Percentiles rank a stretch among this genome's conserved stretches.
Conservation (phyloP, 2,797 vertebrate genomes). For the Linurgus olivaceus region DNA sequence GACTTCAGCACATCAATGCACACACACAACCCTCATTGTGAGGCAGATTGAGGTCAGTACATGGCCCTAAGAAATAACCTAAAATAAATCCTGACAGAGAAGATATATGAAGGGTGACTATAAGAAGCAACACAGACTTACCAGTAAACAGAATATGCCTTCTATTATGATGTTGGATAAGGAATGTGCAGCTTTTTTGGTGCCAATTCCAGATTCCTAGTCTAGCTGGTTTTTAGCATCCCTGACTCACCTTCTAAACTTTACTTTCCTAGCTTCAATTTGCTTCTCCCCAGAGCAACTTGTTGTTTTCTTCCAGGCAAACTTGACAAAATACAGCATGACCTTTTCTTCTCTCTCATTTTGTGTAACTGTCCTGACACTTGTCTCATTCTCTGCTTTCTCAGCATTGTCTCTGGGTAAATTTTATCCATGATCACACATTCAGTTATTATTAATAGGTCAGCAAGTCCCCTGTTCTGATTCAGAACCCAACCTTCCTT, state of each 20-base stretch:
- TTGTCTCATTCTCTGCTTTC: not conserved
- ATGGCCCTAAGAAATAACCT: slow-evolving; percentile 32
- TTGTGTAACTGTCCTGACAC: not conserved
- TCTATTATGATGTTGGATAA: not conserved
- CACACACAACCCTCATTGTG: not conserved
- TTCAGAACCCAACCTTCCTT: not conserved
- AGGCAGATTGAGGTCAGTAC: slow-evolving; percentile 47
- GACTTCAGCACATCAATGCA: not conserved
- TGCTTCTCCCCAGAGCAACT: not conserved
- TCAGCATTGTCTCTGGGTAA: not conserved
- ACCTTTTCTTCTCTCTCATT: not conserved
- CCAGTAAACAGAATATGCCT: not conserved
- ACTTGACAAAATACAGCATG: not conserved
- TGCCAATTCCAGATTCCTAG: not conserved
- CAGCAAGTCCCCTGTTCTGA: not conserved
- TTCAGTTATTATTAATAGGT: not conserved
- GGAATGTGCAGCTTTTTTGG: not conserved
- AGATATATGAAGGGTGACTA: not conserved
- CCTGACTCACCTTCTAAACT: not conserved
- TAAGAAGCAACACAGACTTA: not conserved
- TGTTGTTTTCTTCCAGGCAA: not conserved
- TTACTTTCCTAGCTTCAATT: not conserved
- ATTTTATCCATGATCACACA: not conserved
- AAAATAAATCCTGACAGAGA: slow-evolving; percentile 30
- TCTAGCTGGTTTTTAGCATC: not conserved